These are phyloP conservation scores for Andricus quercusramuli DNA, from an alignment of 2,888 invertebrate genomes.

Conservation along the genomic window DNA sequence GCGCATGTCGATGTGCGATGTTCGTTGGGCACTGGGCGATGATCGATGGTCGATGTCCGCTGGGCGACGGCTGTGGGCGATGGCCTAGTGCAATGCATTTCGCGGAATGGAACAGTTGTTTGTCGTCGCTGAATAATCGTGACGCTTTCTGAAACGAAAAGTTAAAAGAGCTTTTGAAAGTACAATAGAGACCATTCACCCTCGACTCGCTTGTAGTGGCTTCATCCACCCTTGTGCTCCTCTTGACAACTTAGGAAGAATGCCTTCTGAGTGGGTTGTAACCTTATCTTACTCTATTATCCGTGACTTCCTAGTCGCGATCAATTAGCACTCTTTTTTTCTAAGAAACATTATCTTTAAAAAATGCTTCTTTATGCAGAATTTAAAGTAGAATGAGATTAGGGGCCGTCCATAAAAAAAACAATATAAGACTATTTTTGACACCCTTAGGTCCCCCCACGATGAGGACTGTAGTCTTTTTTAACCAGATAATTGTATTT, in stretches of 20 bases:
- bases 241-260: constrained; percentile 49
- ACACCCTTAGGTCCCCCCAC: too few species aligned
- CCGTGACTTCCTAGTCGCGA: not conserved
- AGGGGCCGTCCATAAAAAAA: too few species aligned
- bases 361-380: too few species aligned
- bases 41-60: not conserved
- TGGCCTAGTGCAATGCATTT: constrained; percentile 54
- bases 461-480: too few species aligned
- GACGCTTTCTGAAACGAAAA: constrained; percentile 59
- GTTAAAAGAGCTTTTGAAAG: constrained; percentile 67
- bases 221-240: constrained; percentile 54
- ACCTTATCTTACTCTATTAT: constrained; percentile 45
- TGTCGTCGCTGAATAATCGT: constrained; percentile 73
- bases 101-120: constrained; percentile 65
- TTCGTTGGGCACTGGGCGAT: too few species aligned
- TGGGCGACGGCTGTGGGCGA: not conserved
- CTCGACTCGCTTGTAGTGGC: constrained; percentile 61
- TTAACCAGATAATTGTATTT: too few species aligned
- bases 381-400: too few species aligned
- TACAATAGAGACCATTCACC: constrained; percentile 73
- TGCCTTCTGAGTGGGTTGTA: constrained; percentile 47
- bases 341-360: too few species aligned
- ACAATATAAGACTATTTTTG: too few species aligned
- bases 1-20: rapidly evolving
- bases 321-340: not conserved